Percentiles rank a stretch among this genome's conserved stretches.
phyloP scores from a whole-genome alignment of 2,888 invertebrate genomes.

The Anticlea derivata region DNA sequence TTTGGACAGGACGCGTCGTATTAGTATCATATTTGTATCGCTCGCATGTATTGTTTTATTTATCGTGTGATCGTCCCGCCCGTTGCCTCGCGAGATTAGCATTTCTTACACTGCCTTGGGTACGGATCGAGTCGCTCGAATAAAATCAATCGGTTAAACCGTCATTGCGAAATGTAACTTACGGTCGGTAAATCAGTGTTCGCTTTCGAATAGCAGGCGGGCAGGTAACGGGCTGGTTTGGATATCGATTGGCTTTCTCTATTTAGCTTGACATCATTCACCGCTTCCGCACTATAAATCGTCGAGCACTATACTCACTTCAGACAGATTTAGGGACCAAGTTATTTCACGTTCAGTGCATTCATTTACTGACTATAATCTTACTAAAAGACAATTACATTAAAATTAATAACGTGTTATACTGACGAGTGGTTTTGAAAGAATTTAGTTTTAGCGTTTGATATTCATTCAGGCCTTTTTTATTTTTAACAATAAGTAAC shows the following conservation, averaged over 20 bases:
- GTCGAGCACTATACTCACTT: conserved; percentile 44
- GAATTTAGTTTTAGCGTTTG: conserved; percentile 69
- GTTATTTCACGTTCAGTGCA: conserved; percentile 42
- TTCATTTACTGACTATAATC: conserved; percentile 41
- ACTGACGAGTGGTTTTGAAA: conserved; percentile 37
- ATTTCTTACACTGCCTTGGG: conserved; percentile 32
- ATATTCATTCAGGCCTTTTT: conserved; percentile 77
- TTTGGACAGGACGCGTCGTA: conserved; percentile 9
- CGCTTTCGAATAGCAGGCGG: conserved; percentile 24
- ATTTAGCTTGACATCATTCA: conserved; percentile 39
- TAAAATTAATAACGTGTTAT: conserved; percentile 49
- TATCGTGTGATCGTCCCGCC: conserved; percentile 18
- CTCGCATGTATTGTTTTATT: conserved; percentile 11
- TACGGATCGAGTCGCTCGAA: conserved; percentile 31
- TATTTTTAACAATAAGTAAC: conserved; percentile 74
- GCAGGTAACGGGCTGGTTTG: conserved; percentile 39
- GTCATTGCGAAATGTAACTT: conserved; percentile 27
- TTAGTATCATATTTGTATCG: not conserved
- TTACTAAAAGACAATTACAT: conserved; percentile 72
- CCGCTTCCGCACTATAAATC: conserved; percentile 34
- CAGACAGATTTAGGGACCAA: conserved; percentile 66
- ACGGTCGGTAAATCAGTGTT: conserved; percentile 18
- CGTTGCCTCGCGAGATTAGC: conserved; percentile 22
- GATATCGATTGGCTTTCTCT: conserved; percentile 40
- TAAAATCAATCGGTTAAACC: conserved; percentile 34